These are phyloP conservation scores for Caenorhabditis sp. DNA, from an alignment of 2,888 invertebrate genomes.

Conservation along the genomic window DNA sequence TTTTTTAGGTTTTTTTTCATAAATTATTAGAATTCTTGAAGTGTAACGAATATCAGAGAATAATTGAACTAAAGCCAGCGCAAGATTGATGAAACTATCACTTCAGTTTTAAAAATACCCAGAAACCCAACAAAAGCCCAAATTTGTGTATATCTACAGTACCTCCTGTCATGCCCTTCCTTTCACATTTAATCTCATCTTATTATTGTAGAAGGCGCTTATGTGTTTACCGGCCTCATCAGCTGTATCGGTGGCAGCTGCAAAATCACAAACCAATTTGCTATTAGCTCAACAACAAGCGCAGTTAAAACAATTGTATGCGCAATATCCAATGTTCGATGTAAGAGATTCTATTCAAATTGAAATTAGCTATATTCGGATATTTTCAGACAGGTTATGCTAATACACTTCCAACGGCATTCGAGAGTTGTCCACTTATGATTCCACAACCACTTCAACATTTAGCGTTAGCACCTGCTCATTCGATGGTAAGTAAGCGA, in stretches of 20 bases:
- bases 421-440: constrained; percentile 36
- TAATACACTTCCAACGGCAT: constrained; percentile 7
- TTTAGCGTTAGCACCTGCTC: constrained; percentile 19
- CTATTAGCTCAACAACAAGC: constrained; percentile 25
- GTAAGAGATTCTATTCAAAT: constrained; percentile 1
- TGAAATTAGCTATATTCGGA: too few species aligned
- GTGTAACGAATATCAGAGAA: too few species aligned
- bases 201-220: constrained; percentile 31
- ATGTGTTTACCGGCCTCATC: constrained; percentile 23
- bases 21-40: too few species aligned
- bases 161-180: too few species aligned
- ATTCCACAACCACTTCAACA: constrained; percentile 34
- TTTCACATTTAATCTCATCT: not conserved
- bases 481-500: constrained; percentile 20
- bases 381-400: not conserved
- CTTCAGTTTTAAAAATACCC: too few species aligned
- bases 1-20: too few species aligned
- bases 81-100: too few species aligned
- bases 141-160: too few species aligned
- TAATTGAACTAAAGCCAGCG: too few species aligned
- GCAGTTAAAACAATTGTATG: constrained; percentile 25
- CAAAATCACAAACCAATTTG: constrained; percentile 21
- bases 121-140: too few species aligned
- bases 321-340: constrained; percentile 28
- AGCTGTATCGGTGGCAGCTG: constrained; percentile 2